Conservation (phyloP, 2,888 invertebrate species). For the Diaprepes abbreviatus region DNA sequence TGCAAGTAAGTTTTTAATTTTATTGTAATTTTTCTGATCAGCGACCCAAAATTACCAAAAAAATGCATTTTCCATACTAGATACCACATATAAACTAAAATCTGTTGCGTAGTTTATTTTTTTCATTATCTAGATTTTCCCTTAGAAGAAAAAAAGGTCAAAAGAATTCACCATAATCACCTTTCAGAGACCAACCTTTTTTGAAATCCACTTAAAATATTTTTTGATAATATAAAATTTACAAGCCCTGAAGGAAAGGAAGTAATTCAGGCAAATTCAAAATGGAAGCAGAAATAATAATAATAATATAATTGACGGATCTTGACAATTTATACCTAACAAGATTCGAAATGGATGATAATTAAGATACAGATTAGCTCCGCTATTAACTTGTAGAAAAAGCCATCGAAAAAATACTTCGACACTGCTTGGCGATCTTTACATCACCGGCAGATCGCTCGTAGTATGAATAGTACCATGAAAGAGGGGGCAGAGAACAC, state of each 20-base stretch:
- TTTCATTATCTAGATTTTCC: too few relatives aligned
- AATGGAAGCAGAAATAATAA: neutral
- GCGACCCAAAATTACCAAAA: too few relatives aligned
- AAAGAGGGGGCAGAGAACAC: conserved; percentile 28
- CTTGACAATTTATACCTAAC: neutral
- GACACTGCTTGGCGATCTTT: conserved; percentile 9
- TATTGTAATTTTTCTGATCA: too few relatives aligned
- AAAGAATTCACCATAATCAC: too few relatives aligned
- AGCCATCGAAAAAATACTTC: conserved; percentile 17
- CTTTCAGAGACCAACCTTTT: too few relatives aligned
- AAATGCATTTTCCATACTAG: too few relatives aligned
- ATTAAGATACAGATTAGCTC: conserved; percentile 13
- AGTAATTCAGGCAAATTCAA: neutral
- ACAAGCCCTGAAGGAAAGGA: neutral
- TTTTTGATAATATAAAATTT: too few relatives aligned
- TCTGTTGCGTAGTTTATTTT: too few relatives aligned
- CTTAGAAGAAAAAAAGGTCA: too few relatives aligned
- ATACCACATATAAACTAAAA: too few relatives aligned
- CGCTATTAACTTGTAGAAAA: conserved; percentile 7
- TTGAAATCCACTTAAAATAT: too few relatives aligned
- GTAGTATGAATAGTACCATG: conserved; percentile 40
- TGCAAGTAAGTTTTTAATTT: too few relatives aligned
- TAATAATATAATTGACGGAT: neutral
- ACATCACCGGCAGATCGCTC: conserved; percentile 6
- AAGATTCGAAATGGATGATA: neutral